phyloP scores from a whole-genome alignment of 2,888 invertebrate genomes.

The Melinaea menophilus region DNA sequence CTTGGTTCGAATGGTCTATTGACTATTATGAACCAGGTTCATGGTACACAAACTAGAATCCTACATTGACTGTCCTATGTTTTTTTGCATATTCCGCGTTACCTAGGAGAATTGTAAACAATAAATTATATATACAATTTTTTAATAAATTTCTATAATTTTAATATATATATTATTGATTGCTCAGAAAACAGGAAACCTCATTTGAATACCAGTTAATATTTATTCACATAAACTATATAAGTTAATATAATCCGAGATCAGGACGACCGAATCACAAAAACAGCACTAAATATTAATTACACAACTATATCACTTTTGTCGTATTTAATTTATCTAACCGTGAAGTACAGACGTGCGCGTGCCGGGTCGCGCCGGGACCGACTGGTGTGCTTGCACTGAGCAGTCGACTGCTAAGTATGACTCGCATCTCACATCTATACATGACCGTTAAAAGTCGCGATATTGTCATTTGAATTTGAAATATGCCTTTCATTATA shows the following conservation, averaged over 20 bases:
- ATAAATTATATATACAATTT: not conserved
- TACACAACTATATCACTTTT: constrained; percentile 32
- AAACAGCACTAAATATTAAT: not conserved
- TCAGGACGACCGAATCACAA: not conserved
- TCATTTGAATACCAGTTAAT: not conserved
- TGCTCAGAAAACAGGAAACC: constrained; percentile 1
- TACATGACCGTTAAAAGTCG: constrained; percentile 52
- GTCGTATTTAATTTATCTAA: constrained; percentile 19
- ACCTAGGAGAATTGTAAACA: constrained; percentile 5
- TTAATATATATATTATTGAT: not conserved
- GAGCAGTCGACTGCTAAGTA: constrained; percentile 24
- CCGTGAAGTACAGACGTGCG: constrained; percentile 55
- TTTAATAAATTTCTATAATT: not conserved
- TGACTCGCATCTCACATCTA: constrained; percentile 46
- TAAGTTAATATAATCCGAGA: not conserved
- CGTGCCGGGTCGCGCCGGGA: constrained; percentile 62
- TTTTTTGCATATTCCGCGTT: constrained; percentile 15
- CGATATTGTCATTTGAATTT: not conserved
- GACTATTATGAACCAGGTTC: constrained; percentile 63
- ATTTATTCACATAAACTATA: not conserved
- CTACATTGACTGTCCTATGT: constrained; percentile 4
- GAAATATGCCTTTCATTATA: no score
- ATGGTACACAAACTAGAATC: constrained; percentile 46
- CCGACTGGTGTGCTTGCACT: constrained; percentile 50
- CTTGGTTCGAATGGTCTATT: constrained; percentile 42